A percentile compares a stretch with the other conserved stretches of the same genome.
Evolutionary conservation across 2,113 vertebrate genomes (phyloP).

Genomic region (Platichthys flesus): DNA sequence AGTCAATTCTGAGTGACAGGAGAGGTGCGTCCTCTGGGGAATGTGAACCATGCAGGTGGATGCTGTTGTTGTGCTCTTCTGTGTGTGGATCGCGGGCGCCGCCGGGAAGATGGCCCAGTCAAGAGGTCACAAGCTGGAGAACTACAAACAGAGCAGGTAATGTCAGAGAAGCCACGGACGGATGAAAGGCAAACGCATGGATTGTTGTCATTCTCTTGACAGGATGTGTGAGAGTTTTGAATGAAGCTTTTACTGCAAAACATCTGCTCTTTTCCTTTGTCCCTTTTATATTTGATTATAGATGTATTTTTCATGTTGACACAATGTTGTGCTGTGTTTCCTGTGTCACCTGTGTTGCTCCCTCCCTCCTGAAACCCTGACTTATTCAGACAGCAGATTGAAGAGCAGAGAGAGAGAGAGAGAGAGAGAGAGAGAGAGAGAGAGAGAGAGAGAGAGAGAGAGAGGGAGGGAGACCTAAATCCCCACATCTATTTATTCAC

Average conservation of each 20-base stretch:
- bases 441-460: slow-evolving; percentile 2
- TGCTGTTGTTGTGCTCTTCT: slow-evolving; percentile 76
- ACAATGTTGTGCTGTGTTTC: slow-evolving; percentile 56
- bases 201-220: background rate
- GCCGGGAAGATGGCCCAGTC: slow-evolving; percentile 69
- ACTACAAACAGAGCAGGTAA: slow-evolving; percentile 83
- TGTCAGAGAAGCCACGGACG: slow-evolving; percentile 1
- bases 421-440: background rate
- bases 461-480: slow-evolving; percentile 74
- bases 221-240: background rate
- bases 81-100: slow-evolving; percentile 69
- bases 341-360: slow-evolving; percentile 62
- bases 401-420: slow-evolving; percentile 15
- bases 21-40: slow-evolving; percentile 66
- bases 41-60: slow-evolving; percentile 84
- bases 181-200: background rate
- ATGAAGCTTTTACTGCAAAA: background rate
- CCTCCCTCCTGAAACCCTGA: slow-evolving; percentile 46
- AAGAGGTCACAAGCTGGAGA: slow-evolving; percentile 76
- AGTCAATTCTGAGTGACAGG: slow-evolving; percentile 74
- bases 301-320: slow-evolving; percentile 28
- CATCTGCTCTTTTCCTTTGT: background rate
- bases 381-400: slow-evolving; percentile 71
- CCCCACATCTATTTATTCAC: slow-evolving; percentile 75
- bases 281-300: background rate